These are phyloP conservation scores for Pangasius krempfi DNA, from an alignment of 2,797 vertebrate genomes.

Conservation along the genomic window DNA sequence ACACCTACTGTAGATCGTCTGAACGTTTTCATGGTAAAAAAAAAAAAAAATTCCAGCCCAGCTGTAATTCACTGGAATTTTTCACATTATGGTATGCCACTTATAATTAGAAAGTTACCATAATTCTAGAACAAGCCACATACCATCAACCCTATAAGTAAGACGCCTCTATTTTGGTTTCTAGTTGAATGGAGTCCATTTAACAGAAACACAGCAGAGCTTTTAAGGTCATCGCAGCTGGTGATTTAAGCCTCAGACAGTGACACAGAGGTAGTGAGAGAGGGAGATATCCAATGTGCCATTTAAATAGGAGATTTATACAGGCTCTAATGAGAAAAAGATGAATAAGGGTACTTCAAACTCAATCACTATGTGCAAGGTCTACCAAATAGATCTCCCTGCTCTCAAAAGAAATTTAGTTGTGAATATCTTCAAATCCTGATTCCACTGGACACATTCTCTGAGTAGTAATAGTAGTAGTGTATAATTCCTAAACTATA, in stretches of 20 bases:
- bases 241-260: not conserved
- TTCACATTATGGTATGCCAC: not conserved
- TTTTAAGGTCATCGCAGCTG: slow-evolving; percentile 11
- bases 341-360: not conserved
- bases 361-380: not conserved
- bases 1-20: not conserved
- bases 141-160: not conserved
- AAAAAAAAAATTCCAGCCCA: not conserved
- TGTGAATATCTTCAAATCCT: not conserved
- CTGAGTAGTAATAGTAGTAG: not conserved
- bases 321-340: not conserved
- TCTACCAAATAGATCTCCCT: not conserved
- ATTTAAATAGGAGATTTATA: not conserved
- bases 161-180: not conserved
- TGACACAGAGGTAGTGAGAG: not conserved
- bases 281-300: not conserved
- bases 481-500: not conserved
- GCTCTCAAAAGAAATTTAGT: not conserved
- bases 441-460: not conserved
- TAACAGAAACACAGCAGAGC: not conserved
- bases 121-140: not conserved
- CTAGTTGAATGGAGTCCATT: not conserved
- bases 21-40: not conserved
- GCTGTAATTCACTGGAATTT: not conserved
- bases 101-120: not conserved